Base-by-base conservation (phyloP, 2,888 invertebrate genomes). In the Ichneumoninae sp. region DNA sequence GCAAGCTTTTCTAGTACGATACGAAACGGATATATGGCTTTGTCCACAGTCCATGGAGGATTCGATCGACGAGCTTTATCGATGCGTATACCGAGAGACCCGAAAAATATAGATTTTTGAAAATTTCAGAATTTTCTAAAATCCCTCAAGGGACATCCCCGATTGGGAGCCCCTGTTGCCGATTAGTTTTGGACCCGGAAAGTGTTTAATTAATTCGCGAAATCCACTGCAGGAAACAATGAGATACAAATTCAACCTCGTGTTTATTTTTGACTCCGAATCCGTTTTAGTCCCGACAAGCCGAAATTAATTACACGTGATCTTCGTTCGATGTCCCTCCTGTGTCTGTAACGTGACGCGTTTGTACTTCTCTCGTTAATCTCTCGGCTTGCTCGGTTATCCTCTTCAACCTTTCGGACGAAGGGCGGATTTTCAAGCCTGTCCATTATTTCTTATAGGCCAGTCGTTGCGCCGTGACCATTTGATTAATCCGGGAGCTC, bases 31-130 rank as follows among this genome's bases (percentile, higher is more conserved):
- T 40, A 62, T 47, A 47, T 3, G 26, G 62, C 5, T 30, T 74
- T 54, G n/a, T 8, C 16, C 40, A 26, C 54, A n/a, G 62, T 72
- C 52, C 47, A 52, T 10, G 47, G 70, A 40, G 65, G 77, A 81
- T 81, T 78, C 77, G 74, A 78, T 78, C 75, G 84, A 79, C 75
- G 82, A 75, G 79, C 66, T 70, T 44, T 79, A 62, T 36, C 47
- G 60, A 79, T 66, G 36, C 16, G 10, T 19, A 30, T 22, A 57
- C 19, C 54, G 52, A 47, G 44, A 16, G 16, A 47, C 0, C 44
- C 16, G 44, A 47, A 16, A 47, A 47, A 3, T 13, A 47, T 13
- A 1, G 44, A 47, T 47, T 16, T 44, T 44, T 44, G 2, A 44
- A 44, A 13, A 13, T 13, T 30, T 0, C 0, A 30, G 5, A 30